Conservation (phyloP, 2,113 vertebrate genomes). For the Tychaedon coryphoeus region DNA sequence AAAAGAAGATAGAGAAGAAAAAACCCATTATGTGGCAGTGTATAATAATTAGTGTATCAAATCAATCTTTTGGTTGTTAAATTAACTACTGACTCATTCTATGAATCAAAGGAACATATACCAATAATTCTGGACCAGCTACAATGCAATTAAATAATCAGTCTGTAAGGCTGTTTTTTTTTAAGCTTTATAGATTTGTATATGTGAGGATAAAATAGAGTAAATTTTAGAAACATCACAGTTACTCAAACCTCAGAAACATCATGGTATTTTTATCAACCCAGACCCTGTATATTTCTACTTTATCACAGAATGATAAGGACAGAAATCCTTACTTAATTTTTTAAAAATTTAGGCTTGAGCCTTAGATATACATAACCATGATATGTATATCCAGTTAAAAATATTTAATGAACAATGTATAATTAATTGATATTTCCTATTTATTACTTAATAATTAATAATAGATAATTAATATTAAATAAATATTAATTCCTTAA, state of each 20-base stretch:
- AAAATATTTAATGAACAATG: background rate
- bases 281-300: background rate
- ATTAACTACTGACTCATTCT: constrained; percentile 52
- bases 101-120: constrained; percentile 59
- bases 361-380: background rate
- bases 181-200: background rate
- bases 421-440: background rate
- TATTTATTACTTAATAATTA: background rate
- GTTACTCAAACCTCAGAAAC: background rate
- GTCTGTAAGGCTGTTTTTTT: background rate
- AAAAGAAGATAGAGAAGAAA: background rate
- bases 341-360: background rate
- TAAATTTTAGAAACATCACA: constrained; percentile 29
- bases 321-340: background rate
- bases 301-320: background rate
- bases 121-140: constrained; percentile 46
- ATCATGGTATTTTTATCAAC: background rate
- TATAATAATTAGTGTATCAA: background rate
- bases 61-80: constrained; percentile 29
- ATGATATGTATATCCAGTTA: background rate
- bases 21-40: background rate
- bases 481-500: background rate
- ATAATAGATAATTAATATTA: background rate
- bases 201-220: background rate
- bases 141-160: constrained; percentile 53